These are phyloP conservation scores for Dolichallabes microphthalmus DNA, from an alignment of 2,113 vertebrate genomes.

Conservation along the genomic window DNA sequence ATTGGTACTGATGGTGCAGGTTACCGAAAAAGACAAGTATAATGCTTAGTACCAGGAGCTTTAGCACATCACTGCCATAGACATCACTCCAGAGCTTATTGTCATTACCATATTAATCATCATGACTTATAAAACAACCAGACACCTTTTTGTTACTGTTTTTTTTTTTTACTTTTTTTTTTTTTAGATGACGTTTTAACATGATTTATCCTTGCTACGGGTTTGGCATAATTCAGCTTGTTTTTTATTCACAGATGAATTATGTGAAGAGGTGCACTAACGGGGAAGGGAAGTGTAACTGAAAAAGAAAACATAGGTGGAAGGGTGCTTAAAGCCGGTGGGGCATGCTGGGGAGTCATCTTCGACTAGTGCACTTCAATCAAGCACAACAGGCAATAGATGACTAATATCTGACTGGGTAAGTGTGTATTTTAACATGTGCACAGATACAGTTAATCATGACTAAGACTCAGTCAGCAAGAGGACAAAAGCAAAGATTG, in stretches of 20 bases:
- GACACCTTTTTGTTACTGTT: no score
- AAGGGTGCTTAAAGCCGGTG: neutral
- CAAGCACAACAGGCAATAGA: conserved; percentile 15
- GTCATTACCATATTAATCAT: neutral
- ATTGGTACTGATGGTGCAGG: conserved; percentile 75
- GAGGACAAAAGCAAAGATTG: conserved; percentile 31
- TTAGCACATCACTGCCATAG: conserved; percentile 51
- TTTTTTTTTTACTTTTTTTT: no score
- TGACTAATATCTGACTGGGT: conserved; percentile 46
- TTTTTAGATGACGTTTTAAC: neutral
- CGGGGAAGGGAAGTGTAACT: neutral
- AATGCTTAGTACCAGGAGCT: conserved; percentile 38
- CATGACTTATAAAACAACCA: neutral
- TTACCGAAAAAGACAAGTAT: conserved; percentile 72
- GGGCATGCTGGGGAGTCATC: neutral
- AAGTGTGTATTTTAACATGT: neutral
- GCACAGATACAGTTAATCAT: conserved; percentile 10
- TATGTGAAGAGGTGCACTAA: neutral
- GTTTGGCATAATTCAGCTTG: neutral
- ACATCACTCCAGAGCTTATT: conserved; percentile 67
- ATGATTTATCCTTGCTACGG: neutral
- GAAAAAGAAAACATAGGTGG: neutral
- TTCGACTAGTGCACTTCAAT: conserved; percentile 35
- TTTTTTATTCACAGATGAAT: neutral
- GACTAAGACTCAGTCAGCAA: conserved; percentile 3